Conservation (phyloP, 2,797 vertebrate genomes). For the Phylloscopus collybita region DNA sequence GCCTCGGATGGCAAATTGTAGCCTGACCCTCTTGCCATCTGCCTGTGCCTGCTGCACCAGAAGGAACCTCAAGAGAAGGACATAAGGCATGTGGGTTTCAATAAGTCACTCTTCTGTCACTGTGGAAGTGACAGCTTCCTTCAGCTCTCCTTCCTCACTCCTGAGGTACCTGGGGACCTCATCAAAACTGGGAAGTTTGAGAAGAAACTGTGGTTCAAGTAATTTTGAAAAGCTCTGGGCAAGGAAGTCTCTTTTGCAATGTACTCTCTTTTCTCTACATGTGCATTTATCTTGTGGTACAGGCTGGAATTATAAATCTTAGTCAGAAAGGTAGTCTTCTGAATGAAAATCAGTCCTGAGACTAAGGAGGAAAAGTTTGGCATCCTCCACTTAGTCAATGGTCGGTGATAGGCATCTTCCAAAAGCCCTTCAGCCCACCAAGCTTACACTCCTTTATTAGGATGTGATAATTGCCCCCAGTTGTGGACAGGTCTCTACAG, state of each 20-base stretch:
- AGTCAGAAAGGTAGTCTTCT: not conserved
- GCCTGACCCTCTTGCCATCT: not conserved
- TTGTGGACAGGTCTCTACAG: not conserved
- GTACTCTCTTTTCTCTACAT: not conserved
- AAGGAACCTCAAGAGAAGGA: not conserved
- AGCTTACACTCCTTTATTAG: not conserved
- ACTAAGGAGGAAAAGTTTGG: not conserved
- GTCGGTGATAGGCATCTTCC: fast-evolving
- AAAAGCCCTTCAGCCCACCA: not conserved
- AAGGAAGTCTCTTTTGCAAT: not conserved
- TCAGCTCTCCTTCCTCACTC: not conserved
- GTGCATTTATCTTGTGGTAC: not conserved
- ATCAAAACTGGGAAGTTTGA: not conserved
- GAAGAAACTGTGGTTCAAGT: not conserved
- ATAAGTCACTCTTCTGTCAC: not conserved
- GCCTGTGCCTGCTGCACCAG: not conserved
- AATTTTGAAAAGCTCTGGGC: not conserved
- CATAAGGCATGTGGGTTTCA: not conserved
- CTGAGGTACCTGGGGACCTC: not conserved
- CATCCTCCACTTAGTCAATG: not conserved
- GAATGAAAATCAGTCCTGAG: not conserved
- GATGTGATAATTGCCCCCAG: not conserved
- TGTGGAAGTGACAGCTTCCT: not conserved
- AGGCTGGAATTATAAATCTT: not conserved
- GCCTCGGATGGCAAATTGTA: not conserved